Percentiles rank a stretch among this genome's conserved stretches.
Evolutionary conservation across 64 coral and sea anemone species (phyloP).

Genomic region (Exaiptasia diaphana): DNA sequence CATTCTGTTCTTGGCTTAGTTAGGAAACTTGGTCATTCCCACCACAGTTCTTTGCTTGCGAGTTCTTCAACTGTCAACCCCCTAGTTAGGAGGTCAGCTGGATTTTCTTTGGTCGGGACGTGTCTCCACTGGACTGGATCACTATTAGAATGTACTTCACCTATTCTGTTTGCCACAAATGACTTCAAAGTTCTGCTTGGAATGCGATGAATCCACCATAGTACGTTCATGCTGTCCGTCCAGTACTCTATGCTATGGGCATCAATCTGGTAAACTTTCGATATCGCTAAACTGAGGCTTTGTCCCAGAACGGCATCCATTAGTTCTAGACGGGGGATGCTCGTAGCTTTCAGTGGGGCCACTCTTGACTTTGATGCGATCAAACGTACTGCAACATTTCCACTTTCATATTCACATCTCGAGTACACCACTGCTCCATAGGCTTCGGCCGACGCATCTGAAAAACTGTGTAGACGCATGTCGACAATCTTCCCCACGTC

Average conservation of each 20-base stretch:
- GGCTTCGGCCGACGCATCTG: conserved; percentile 19
- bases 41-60: conserved; percentile 16
- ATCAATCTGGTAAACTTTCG: conserved; percentile 27
- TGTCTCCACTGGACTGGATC: conserved; percentile 41
- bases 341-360: conserved; percentile 30
- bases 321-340: conserved; percentile 51
- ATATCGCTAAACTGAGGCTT: conserved; percentile 1
- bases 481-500: conserved; percentile 32
- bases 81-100: conserved; percentile 44
- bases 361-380: conserved; percentile 51
- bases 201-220: conserved; percentile 56
- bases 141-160: conserved; percentile 45
- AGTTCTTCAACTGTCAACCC: conserved; percentile 18
- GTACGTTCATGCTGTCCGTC: conserved; percentile 55
- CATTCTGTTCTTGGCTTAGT: neutral
- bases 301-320: conserved; percentile 65
- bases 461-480: conserved; percentile 40
- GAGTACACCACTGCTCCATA: conserved; percentile 47
- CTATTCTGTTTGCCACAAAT: conserved; percentile 36
- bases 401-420: conserved; percentile 27
- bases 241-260: neutral
- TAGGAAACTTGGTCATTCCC: conserved; percentile 34
- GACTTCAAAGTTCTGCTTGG: conserved; percentile 47
- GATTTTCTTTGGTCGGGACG: conserved; percentile 9
- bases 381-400: conserved; percentile 22